A percentile compares a stretch with the other conserved stretches of the same genome.
phyloP scores from a whole-genome alignment of 1,140 invertebrate species.

The Hyles euphorbiae region DNA sequence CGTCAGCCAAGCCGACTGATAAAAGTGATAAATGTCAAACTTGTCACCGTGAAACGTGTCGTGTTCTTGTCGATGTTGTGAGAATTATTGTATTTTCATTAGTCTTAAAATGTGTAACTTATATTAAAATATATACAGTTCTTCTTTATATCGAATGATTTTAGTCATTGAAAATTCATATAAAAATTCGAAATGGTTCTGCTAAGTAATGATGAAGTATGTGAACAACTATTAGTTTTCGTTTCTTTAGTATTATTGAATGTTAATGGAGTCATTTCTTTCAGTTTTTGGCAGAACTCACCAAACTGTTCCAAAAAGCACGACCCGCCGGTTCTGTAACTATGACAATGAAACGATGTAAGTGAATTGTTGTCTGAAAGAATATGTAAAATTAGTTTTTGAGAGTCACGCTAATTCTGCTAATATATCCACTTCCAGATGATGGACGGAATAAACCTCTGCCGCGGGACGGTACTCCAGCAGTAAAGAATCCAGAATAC shows the following conservation, averaged over 20 bases:
- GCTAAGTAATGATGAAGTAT: slow-evolving; percentile 80
- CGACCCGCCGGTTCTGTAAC: slow-evolving; percentile 79
- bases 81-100: too few species aligned
- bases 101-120: too few species aligned
- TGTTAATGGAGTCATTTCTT: slow-evolving; percentile 47
- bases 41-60: too few species aligned
- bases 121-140: too few species aligned
- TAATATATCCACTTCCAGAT: slow-evolving; percentile 74
- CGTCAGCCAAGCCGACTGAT: not conserved
- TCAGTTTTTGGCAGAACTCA: slow-evolving; percentile 81
- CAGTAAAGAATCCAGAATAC: slow-evolving; percentile 81
- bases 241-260: slow-evolving; percentile 4
- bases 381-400: too few species aligned
- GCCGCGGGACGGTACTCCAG: slow-evolving; percentile 78
- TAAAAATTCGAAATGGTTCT: slow-evolving; percentile 76
- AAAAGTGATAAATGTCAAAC: too few species aligned
- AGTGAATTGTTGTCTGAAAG: slow-evolving; percentile 45
- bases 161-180: not conserved
- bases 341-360: slow-evolving; percentile 84
- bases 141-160: too few species aligned
- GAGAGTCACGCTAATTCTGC: too few species aligned
- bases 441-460: slow-evolving; percentile 85
- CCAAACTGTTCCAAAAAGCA: slow-evolving; percentile 81
- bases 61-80: too few species aligned
- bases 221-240: slow-evolving; percentile 26